Evolutionary conservation across 92 coral and sea anemone genomes (phyloP).

Genomic region (Porites evermanni): DNA sequence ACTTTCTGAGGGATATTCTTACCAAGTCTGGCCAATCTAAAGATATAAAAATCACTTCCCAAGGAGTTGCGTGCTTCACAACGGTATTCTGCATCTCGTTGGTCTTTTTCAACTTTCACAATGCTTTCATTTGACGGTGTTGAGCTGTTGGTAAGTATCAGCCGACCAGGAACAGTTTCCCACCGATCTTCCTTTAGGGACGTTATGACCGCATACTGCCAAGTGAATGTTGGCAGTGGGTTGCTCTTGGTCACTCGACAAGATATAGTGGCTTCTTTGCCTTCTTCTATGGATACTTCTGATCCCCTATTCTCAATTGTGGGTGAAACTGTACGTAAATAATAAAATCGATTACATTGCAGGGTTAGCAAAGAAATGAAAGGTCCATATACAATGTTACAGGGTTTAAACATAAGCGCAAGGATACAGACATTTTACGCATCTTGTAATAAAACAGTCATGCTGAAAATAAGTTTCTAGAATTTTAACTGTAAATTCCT

Average conservation of each 20-base stretch:
- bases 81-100: slow-evolving; percentile 49
- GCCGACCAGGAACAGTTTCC: slow-evolving; percentile 7
- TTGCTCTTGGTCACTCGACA: slow-evolving; percentile 51
- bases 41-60: slow-evolving; percentile 60
- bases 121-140: slow-evolving; percentile 41
- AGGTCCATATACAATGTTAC: too few species aligned
- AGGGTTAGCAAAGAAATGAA: too few species aligned
- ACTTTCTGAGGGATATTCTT: slow-evolving; percentile 19
- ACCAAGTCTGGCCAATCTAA: slow-evolving; percentile 75
- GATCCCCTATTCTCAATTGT: neutral
- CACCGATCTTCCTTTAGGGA: slow-evolving; percentile 26
- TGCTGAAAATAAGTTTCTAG: too few species aligned
- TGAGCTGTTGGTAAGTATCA: neutral
- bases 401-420: too few species aligned
- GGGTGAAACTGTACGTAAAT: slow-evolving; percentile 42
- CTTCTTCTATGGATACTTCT: neutral
- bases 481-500: too few species aligned
- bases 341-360: neutral
- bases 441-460: too few species aligned
- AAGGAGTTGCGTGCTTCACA: slow-evolving; percentile 71
- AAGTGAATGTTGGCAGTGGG: slow-evolving; percentile 63
- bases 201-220: slow-evolving; percentile 52
- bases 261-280: slow-evolving; percentile 22
- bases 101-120: slow-evolving; percentile 47
- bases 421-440: too few species aligned